These are phyloP conservation scores for Erpobdella octoculata DNA, from an alignment of 2,888 invertebrate genomes.

Conservation along the genomic window DNA sequence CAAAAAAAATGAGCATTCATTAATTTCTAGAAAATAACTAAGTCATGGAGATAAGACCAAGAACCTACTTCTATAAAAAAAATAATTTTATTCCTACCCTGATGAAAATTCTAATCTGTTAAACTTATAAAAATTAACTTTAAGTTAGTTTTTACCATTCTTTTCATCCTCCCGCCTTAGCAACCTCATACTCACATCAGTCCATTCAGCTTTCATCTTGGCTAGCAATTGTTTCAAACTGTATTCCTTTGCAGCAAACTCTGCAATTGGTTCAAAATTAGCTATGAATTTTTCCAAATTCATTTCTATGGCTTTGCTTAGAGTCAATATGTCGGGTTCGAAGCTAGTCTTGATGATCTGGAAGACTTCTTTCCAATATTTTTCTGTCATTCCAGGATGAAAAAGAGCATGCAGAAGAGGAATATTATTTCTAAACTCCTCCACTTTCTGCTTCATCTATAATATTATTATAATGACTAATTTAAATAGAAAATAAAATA, in stretches of 20 bases:
- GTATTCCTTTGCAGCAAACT: conserved; percentile 89
- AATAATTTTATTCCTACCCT: not conserved
- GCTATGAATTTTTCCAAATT: conserved; percentile 75
- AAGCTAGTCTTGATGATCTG: conserved; percentile 90
- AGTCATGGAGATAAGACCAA: not conserved
- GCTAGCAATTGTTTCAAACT: conserved; percentile 77
- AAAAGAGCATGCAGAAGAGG: conserved; percentile 86
- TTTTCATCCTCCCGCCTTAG: not conserved
- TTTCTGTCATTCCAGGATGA: conserved; percentile 65
- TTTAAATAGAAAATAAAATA: no score
- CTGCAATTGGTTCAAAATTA: conserved; percentile 82
- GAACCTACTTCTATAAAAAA: not conserved
- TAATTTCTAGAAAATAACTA: not conserved
- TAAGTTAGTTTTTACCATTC: not conserved
- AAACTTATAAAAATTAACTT: no score
- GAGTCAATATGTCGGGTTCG: conserved; percentile 66
- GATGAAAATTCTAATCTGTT: not conserved
- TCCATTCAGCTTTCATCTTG: conserved; percentile 87
- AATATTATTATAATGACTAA: not conserved
- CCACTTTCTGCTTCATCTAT: conserved; percentile 64
- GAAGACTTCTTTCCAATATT: conserved; percentile 62
- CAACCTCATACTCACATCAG: conserved; percentile 43
- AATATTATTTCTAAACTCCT: conserved; percentile 69
- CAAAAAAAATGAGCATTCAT: not conserved
- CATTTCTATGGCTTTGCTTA: conserved; percentile 77